Evolutionary conservation across 2,888 invertebrate species (phyloP).

Genomic region (Harpagoxenus sublaevis): DNA sequence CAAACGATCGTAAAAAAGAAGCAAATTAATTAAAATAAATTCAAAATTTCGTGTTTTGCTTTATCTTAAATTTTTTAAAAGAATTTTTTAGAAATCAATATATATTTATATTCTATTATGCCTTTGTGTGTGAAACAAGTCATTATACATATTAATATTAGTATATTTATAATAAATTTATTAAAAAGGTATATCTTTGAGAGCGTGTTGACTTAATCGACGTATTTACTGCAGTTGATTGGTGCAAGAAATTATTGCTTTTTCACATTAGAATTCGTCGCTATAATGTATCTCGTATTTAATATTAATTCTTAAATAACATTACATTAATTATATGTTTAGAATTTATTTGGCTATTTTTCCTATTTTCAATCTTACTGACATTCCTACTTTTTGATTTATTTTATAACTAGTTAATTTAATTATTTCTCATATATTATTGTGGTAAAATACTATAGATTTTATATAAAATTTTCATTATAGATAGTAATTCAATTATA

Average conservation of each 20-base stretch:
- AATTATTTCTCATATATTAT: not conserved
- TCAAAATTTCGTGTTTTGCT: not conserved
- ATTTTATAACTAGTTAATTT: not conserved
- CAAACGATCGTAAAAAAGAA: not conserved
- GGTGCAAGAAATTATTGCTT: not conserved
- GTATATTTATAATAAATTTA: not conserved
- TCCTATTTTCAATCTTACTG: not conserved
- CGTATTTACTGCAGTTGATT: not conserved
- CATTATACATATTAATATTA: constrained; percentile 24
- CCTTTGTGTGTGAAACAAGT: not conserved
- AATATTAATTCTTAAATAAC: not conserved
- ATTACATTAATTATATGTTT: not conserved
- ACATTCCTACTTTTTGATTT: not conserved
- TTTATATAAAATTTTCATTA: not conserved
- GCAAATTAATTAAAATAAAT: not conserved
- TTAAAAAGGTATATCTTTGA: not conserved
- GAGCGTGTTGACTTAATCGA: not conserved
- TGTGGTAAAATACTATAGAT: not conserved
- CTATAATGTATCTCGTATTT: not conserved
- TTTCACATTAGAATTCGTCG: not conserved
- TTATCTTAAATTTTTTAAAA: not conserved
- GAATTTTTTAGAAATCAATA: not conserved
- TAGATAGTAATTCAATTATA: not conserved
- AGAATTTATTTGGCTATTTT: not conserved
- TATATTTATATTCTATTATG: not conserved